Base-by-base conservation (phyloP, 2,888 invertebrate species). In the Cryptus viduatorius region DNA sequence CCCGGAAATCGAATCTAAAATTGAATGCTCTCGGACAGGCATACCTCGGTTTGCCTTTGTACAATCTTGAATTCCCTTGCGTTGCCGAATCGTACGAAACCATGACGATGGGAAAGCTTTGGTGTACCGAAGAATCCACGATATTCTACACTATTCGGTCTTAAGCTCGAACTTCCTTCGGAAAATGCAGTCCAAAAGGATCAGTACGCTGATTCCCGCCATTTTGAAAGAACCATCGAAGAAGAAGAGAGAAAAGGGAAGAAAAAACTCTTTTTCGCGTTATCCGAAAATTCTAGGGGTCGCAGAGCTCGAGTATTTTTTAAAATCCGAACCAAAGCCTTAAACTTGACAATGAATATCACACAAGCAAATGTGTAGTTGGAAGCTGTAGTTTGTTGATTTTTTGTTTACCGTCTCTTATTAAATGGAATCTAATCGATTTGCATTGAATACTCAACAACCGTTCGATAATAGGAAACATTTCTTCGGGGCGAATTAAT, bases 1-100 rank as follows among this genome's bases (percentile, higher is more conserved):
- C 79, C 76, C 75, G 81, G 84, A 83, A 84, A 87, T 87, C 75
- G 83, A 86, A 83, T 84, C 83, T 73, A 75, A 79, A 82, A 83
- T 86, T 82, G 81, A 83, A 86, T 84, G 68, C 80, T 0, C 50
- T 31, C 16, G 37, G 53, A 50, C 48, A 48, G 29, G 72, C 29
- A 61, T 50, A 37, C 50, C 7, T n/a, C 42, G 42, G 64, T 64
- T 50, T 44, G 46, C 64, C 79, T 75, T 83, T 76, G 79, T 80
- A 50, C 56, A 76, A 76, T 59, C 46, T 48, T 75, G 50, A 64
- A 50, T 19, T 61, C 61, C 7, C 31, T 61, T 14, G 61, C 61
- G 4, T 14, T 14, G 5, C 31, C 61, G 61, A 14, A 31, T 61
- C 14, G 61, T 12, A 5, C 29, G 29, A 14, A 14, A 29, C 31